A percentile compares a stretch with the other conserved stretches of the same genome.
These are phyloP conservation scores for Cochlearius cochlearius DNA, from an alignment of 2,113 vertebrate species.

Conservation along the genomic window DNA sequence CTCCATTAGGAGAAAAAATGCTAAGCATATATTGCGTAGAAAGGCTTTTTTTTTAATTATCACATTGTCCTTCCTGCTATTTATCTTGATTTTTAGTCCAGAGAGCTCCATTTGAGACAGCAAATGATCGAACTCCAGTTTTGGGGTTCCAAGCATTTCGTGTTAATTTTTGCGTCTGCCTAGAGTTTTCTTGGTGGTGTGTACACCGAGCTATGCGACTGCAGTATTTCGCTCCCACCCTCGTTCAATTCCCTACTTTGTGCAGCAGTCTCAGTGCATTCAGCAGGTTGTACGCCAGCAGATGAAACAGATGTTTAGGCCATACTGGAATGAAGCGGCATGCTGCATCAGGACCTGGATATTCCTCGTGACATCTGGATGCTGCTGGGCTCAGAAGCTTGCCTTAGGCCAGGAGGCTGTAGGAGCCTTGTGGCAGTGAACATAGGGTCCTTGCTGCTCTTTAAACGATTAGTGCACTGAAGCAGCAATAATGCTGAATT, in stretches of 20 bases:
- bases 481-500: conserved; percentile 90
- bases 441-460: conserved; percentile 83
- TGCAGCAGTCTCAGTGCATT: background rate
- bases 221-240: background rate
- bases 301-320: conserved; percentile 92
- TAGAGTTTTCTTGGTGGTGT: background rate
- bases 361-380: conserved; percentile 96
- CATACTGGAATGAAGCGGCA: conserved; percentile 89
- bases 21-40: background rate
- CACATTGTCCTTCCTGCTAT: background rate
- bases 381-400: conserved; percentile 82
- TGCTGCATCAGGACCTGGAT: conserved; percentile 87
- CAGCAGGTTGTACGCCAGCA: conserved; percentile 85
- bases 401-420: conserved; percentile 88
- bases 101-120: background rate
- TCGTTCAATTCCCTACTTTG: conserved; percentile 1
- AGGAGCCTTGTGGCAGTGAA: conserved; percentile 88
- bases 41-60: background rate
- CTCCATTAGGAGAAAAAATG: background rate
- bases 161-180: background rate
- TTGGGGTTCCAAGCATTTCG: background rate
- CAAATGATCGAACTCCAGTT: background rate
- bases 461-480: conserved; percentile 87
- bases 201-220: background rate
- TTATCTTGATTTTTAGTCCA: background rate